Base-by-base conservation (phyloP, 1,140 invertebrate genomes). In the Drosophila ananassae region DNA sequence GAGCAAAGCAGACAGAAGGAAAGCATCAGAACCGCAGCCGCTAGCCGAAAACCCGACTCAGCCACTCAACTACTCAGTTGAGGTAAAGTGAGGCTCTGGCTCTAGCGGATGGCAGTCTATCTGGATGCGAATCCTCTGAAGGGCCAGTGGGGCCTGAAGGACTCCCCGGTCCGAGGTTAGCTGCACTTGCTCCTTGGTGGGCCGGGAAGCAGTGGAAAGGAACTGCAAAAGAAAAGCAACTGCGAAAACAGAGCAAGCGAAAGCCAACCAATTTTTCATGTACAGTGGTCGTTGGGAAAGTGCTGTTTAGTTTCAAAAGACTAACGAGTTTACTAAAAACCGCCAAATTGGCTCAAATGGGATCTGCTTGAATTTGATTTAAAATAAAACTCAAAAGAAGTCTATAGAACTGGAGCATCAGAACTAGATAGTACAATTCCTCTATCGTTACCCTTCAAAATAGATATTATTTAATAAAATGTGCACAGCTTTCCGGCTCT, bases 211-310 rank as follows among this genome's bases (percentile, higher is more conserved):
- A 17, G 21, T n/a, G 41, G 10, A 28, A 17, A 47, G 64, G 47
- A 64, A 1, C 21, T 64, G 63, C 30, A 62, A 32, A 50, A 10
- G n/a, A 63, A 63, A 51, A 64, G 44, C 25, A 10, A 4, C 13
- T 24, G 12, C 12, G 9, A 59, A 32, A 51, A 32, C 34, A 44
- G 12, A 66, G 77, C 66, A 87, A 87, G 78, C 78, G 74, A 85
- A 89, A 66, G 62, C 74, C 59, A 64, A 78, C 74, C 53, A 68
- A 81, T 67, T 82, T 64, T 64, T 48, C 46, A 52, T 63, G 60
- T 21, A 72, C 72, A 73, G 58, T 74, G 72, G 69, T 63, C 25
- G 24, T 22, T 41, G 12, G 53, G 8, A 32, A 12, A 34, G 46
- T 6, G 3, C 2, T 17, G 13, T 41, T 41, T n/a, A n/a, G 12